Conservation (phyloP, 1,140 invertebrate species). For the Kradibia gibbosae region DNA sequence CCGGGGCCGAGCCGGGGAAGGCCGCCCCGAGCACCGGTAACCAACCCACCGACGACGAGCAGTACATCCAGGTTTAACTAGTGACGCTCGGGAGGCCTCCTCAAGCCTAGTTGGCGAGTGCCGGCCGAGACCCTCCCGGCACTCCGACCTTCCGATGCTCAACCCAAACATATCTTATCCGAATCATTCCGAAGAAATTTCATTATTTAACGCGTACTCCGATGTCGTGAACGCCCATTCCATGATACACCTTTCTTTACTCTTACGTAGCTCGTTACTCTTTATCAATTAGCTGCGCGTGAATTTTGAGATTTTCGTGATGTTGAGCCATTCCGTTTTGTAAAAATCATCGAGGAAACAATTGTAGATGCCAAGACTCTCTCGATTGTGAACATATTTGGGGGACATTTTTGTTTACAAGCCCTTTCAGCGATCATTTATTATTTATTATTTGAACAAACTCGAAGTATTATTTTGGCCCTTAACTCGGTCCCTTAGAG, state of each 20-base stretch:
- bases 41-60: conserved; percentile 62
- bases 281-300: neutral
- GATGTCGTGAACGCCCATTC: neutral
- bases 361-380: neutral
- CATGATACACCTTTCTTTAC: neutral
- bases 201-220: neutral
- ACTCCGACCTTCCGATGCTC: neutral
- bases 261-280: neutral
- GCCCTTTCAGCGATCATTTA: neutral
- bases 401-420: neutral
- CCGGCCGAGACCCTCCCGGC: no score
- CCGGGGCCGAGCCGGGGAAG: conserved; percentile 45
- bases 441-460: no score
- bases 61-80: conserved; percentile 66
- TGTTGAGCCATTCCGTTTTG: neutral
- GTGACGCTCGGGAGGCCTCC: neutral
- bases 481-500: neutral
- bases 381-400: neutral
- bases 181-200: neutral
- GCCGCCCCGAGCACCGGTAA: neutral
- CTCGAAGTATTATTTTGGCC: neutral
- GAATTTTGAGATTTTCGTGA: neutral
- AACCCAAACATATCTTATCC: neutral
- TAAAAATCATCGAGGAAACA: neutral
- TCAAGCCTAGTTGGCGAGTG: no score